Percentiles rank a stretch among this genome's conserved stretches.
Evolutionary conservation across 2,113 vertebrate genomes (phyloP).

Genomic region (Hippolais icterina): DNA sequence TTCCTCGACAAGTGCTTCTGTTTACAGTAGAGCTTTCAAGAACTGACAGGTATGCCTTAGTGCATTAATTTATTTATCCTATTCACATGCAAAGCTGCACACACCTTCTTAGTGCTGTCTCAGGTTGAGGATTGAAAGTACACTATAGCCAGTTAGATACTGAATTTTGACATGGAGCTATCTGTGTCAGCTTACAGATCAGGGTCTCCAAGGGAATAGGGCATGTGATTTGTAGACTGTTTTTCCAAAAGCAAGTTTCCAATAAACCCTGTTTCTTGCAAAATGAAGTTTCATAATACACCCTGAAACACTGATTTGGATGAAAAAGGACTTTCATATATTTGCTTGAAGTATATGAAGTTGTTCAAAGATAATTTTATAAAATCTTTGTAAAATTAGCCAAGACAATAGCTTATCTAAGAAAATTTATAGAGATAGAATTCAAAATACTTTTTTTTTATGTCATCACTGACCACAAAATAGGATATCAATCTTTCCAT

Average conservation of each 20-base stretch:
- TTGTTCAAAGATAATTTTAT: neutral
- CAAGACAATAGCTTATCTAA: neutral
- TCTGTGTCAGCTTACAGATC: neutral
- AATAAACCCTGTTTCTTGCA: neutral
- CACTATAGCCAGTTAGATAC: neutral
- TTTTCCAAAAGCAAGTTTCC: neutral
- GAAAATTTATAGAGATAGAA: neutral
- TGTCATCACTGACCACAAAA: neutral
- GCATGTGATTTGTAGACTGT: neutral
- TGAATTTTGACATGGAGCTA: neutral
- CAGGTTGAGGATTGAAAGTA: slow-evolving; percentile 15
- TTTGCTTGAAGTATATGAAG: neutral
- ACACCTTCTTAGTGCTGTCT: slow-evolving; percentile 30
- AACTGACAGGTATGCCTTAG: slow-evolving; percentile 20
- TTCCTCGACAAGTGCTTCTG: neutral
- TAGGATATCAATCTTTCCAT: neutral
- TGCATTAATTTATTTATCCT: slow-evolving; percentile 36
- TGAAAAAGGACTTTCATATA: neutral
- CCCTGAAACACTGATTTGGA: neutral
- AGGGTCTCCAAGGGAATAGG: neutral
- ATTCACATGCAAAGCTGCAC: slow-evolving; percentile 13
- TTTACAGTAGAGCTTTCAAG: slow-evolving; percentile 16
- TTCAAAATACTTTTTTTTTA: neutral
- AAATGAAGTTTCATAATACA: neutral
- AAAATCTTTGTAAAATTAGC: neutral